Percentiles rank a stretch among this genome's conserved stretches.
phyloP scores from a whole-genome alignment of 2,797 vertebrate species.

The Crax fasciolata region DNA sequence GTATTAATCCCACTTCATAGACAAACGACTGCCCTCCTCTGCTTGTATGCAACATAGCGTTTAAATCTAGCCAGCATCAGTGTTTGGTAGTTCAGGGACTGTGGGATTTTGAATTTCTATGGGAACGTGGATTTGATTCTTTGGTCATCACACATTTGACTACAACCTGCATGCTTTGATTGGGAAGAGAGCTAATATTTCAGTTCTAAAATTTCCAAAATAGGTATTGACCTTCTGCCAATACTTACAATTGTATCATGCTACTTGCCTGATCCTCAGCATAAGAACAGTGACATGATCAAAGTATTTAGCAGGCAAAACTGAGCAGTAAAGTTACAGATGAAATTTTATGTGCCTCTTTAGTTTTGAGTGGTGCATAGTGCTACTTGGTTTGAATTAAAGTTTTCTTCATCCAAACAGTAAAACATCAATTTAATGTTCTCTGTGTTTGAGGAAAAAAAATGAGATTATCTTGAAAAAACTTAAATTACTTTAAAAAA shows the following conservation, averaged over 20 bases:
- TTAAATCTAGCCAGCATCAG: background rate
- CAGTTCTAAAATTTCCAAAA: background rate
- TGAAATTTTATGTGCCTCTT: background rate
- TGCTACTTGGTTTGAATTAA: constrained; percentile 22
- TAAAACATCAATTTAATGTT: constrained; percentile 26
- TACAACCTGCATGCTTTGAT: background rate
- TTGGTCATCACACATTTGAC: background rate
- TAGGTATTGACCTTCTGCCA: background rate
- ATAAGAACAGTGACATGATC: background rate
- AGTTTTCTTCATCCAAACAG: background rate
- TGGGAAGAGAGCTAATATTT: background rate
- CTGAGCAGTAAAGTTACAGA: background rate
- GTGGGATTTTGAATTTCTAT: background rate
- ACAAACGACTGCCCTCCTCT: background rate
- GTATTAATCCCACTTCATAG: constrained; percentile 15
- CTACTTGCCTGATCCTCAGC: background rate
- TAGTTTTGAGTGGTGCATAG: background rate
- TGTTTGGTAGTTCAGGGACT: background rate
- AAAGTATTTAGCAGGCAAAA: background rate
- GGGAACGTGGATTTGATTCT: background rate
- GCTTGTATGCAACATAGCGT: background rate
- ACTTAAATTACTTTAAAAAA: background rate
- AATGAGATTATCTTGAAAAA: background rate
- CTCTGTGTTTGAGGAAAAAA: background rate
- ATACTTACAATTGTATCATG: background rate